Evolutionary conservation across 2,113 vertebrate species (phyloP), one percentile per base, ranked within the genome.

Genomic region (Ailurus styani): DNA sequence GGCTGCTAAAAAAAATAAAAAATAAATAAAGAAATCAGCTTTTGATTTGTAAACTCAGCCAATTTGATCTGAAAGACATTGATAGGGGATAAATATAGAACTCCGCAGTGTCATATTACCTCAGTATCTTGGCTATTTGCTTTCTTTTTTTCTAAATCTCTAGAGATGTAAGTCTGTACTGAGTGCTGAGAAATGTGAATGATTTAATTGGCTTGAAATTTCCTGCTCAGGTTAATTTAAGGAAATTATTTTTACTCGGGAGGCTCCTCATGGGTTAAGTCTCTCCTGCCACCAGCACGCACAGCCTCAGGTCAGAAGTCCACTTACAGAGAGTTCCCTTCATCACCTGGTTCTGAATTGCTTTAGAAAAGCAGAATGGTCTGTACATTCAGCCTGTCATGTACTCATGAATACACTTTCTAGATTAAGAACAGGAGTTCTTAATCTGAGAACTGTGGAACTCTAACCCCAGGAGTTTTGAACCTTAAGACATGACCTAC

Each of bases 31-130:
- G 50, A 95, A 98, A 97, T 96, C 97, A 96, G 84, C 94, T 70
- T 98, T 96, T 96, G 97, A 97, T 97, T 97, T 98, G 98, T 97
- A 97, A 98, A 97, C 94, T 97, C 97, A 97, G 96, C 95, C 97
- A 97, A 97, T 97, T 87, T 94, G 97, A 97, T 98, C 81, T 96
- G 96, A 97, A 96, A 98, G 97, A 93, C 93, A 97, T 75, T 95
- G 97, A 93, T 95, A 93, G 92, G 62, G 27, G 85, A 94, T 98
- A 98, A 97, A 98, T 96, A 94, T 89, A 98, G 97, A 96, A 89
- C 78, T 87, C 45, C 0, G 0, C 40, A 83, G 94, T 64, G 94
- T 62, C 87, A 60, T 88, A 82, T 70, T 82, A 77, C 94, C 93
- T 95, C 88, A 93, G 50, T 34, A 64, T 93, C 20, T 73, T 29